Evolutionary conservation across 1,140 invertebrate species (phyloP).

Genomic region (Drosophila lini): DNA sequence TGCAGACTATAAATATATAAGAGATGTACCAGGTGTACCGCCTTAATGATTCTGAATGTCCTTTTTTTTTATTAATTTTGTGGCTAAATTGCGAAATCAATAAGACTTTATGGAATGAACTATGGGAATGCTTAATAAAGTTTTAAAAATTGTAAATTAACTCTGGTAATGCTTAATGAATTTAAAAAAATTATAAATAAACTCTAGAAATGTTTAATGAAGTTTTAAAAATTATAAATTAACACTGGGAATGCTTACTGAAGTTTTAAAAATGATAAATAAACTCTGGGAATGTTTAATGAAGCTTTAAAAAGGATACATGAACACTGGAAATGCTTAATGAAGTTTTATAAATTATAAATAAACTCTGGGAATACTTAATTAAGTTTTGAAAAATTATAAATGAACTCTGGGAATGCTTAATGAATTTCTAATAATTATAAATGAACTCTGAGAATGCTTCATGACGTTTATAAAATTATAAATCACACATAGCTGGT

Average conservation of each 20-base stretch:
- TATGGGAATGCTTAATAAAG: too few species aligned
- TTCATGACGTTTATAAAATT: neutral
- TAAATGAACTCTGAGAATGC: neutral
- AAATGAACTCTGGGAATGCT: neutral
- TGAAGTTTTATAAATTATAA: neutral
- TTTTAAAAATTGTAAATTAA: neutral
- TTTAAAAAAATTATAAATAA: neutral
- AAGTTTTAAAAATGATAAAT: neutral
- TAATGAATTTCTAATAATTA: too few species aligned
- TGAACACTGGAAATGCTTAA: neutral
- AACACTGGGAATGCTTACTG: neutral
- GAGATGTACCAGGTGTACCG: conserved; percentile 35
- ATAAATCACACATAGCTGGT: conserved; percentile 25
- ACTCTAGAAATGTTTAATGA: neutral
- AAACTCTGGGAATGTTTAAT: neutral
- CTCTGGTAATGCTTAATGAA: neutral
- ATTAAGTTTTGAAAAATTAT: too few species aligned
- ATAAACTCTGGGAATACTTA: neutral
- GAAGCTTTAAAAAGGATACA: too few species aligned
- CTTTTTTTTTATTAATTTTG: too few species aligned
- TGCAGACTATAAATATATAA: conserved; percentile 7
- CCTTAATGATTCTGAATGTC: neutral
- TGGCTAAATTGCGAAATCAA: neutral
- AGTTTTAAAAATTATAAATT: neutral
- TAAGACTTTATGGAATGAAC: neutral